Percentiles rank a stretch among this genome's conserved stretches.
Conservation (phyloP, 1,140 invertebrate genomes). For the Neodiprion fabricii region DNA sequence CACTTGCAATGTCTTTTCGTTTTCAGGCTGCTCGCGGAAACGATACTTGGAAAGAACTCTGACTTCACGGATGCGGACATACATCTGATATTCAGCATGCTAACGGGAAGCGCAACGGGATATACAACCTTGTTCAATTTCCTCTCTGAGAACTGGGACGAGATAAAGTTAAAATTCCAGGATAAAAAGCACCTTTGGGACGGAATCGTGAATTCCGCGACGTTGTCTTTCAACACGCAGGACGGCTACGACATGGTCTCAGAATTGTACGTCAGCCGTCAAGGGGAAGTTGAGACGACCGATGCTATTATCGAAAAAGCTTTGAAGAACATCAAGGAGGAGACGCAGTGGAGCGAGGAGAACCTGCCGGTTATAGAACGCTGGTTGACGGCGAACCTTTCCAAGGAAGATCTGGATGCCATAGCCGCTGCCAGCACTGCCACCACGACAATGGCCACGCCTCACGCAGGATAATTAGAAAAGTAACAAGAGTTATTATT, state of each 20-base stretch:
- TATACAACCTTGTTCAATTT: constrained; percentile 75
- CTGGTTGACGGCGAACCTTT: constrained; percentile 69
- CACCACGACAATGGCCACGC: not conserved
- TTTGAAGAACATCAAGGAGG: constrained; percentile 71
- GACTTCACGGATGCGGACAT: constrained; percentile 78
- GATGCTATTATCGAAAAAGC: constrained; percentile 72
- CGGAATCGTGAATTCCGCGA: constrained; percentile 72
- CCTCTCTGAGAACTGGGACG: constrained; percentile 70
- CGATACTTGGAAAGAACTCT: constrained; percentile 69
- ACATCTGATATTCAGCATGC: constrained; percentile 74
- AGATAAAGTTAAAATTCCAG: constrained; percentile 69
- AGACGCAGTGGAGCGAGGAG: constrained; percentile 72
- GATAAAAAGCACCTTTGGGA: constrained; percentile 75
- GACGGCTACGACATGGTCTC: constrained; percentile 72
- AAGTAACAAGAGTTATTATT: too few species aligned
- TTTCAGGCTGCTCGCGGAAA: constrained; percentile 68
- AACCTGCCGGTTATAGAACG: constrained; percentile 73
- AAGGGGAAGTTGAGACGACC: constrained; percentile 70
- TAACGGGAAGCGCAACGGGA: constrained; percentile 70
- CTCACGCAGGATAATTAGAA: not conserved
- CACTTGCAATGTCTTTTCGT: constrained; percentile 11
- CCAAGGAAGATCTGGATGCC: constrained; percentile 6
- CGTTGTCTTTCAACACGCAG: constrained; percentile 73
- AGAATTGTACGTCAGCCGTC: constrained; percentile 64
- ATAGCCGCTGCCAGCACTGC: not conserved